Evolutionary conservation across 2,888 invertebrate genomes (phyloP).

Genomic region (Nowickia ferox): DNA sequence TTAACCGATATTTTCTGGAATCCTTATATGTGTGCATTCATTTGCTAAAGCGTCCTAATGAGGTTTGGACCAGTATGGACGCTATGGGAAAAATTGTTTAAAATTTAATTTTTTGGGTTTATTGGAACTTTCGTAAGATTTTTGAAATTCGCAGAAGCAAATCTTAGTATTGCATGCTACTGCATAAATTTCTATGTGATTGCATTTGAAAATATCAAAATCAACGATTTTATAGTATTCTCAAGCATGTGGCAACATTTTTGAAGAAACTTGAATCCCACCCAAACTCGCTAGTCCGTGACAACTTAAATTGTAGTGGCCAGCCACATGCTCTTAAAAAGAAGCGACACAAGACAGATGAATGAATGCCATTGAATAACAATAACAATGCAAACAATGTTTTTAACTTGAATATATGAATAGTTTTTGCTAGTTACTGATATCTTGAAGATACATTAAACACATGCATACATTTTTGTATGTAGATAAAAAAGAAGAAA

Average conservation of each 20-base stretch:
- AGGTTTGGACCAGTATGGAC: no score
- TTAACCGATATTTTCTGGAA: no score
- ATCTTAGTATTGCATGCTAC: no score
- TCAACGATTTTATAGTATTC: not conserved
- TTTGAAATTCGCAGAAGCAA: no score
- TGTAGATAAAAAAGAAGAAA: not conserved
- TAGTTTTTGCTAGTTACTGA: not conserved
- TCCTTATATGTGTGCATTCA: no score
- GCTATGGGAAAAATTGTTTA: no score
- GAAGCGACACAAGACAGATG: not conserved
- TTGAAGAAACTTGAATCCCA: not conserved
- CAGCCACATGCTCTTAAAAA: not conserved
- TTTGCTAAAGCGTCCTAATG: no score
- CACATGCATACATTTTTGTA: not conserved
- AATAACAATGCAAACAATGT: not conserved
- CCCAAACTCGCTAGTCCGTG: not conserved
- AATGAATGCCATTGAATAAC: not conserved
- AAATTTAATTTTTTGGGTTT: no score
- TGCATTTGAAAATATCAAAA: no score
- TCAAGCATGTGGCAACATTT: not conserved
- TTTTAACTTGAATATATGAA: not conserved
- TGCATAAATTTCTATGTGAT: no score
- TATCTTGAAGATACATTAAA: not conserved
- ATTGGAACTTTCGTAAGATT: no score
- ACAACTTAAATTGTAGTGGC: not conserved